These are phyloP conservation scores for Aphis craccivora DNA, from an alignment of 1,140 invertebrate genomes.

Conservation along the genomic window DNA sequence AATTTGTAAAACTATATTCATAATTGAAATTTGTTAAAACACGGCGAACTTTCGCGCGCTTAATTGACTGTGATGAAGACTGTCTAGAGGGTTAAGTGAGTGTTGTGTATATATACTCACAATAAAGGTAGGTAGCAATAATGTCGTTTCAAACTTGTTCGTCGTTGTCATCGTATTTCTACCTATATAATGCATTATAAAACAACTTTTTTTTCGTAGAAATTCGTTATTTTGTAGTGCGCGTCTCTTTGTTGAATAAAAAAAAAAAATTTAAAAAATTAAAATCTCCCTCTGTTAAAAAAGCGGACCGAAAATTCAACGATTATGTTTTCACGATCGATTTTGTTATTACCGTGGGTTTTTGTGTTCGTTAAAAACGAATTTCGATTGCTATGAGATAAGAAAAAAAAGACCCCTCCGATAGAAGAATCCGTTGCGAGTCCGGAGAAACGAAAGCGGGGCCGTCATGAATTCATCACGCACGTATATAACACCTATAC, in stretches of 20 bases:
- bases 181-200: neutral
- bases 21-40: constrained; percentile 46
- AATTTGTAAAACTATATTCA: neutral
- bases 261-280: neutral
- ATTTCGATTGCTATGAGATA: constrained; percentile 9
- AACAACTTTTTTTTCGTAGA: neutral
- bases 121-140: neutral
- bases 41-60: constrained; percentile 13
- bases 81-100: constrained; percentile 20
- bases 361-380: constrained; percentile 26
- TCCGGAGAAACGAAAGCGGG: neutral
- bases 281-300: too few relatives aligned
- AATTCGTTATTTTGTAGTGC: neutral
- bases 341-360: constrained; percentile 22
- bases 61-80: constrained; percentile 36
- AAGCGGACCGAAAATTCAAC: neutral
- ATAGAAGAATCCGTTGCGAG: neutral
- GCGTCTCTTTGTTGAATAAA: neutral
- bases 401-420: neutral
- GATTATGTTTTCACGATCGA: constrained; percentile 23
- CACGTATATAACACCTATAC: neutral
- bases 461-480: neutral
- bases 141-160: constrained; percentile 26
- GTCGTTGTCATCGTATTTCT: neutral
- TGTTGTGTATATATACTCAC: neutral